Evolutionary conservation across 2,888 invertebrate species (phyloP), one percentile per base, ranked within the genome.

Genomic region (Cyrtodaria siliqua): DNA sequence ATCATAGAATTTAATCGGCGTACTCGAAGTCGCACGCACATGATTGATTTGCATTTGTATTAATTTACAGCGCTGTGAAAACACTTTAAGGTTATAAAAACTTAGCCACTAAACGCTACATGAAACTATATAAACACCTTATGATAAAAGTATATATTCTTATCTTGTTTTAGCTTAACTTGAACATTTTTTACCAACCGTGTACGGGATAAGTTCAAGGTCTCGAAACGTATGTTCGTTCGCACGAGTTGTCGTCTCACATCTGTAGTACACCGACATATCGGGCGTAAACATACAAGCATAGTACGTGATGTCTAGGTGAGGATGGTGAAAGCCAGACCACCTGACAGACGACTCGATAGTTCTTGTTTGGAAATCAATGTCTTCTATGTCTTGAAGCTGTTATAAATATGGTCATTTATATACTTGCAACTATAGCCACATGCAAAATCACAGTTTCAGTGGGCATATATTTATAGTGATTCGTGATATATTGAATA

Each of bases 351-450:
- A 29, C 12, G 60, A 42, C 6, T 9, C 20, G 9, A 12, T 47
- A n/a, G 29, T 66, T 14, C 47, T 33, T 2, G 53, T 44, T 20
- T 60, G 60, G 33, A 72, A 72, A 49, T 72, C 72, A 8, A 72
- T 47, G 27, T 72, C 72, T 27, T 53, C 53, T 12, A 66, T 72
- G 38, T 72, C 72, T 60, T 72, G 27, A 29, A 61, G 49, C 52
- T 52, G 52, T 47, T 47, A 4, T 3, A 20, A 47, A 47, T 47
- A n/a, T n/a, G n/a, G n/a, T n/a, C n/a, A n/a, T n/a, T n/a, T n/a
- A n/a, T n/a, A n/a, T n/a, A n/a, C n/a, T n/a, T n/a, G n/a, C n/a
- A n/a, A n/a, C n/a, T n/a, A n/a, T n/a, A n/a, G n/a, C n/a, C n/a
- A n/a, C n/a, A n/a, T n/a, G n/a, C n/a, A n/a, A n/a, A n/a, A n/a